Conservation (phyloP, 2,113 vertebrate species). For the Synchiropus splendidus region DNA sequence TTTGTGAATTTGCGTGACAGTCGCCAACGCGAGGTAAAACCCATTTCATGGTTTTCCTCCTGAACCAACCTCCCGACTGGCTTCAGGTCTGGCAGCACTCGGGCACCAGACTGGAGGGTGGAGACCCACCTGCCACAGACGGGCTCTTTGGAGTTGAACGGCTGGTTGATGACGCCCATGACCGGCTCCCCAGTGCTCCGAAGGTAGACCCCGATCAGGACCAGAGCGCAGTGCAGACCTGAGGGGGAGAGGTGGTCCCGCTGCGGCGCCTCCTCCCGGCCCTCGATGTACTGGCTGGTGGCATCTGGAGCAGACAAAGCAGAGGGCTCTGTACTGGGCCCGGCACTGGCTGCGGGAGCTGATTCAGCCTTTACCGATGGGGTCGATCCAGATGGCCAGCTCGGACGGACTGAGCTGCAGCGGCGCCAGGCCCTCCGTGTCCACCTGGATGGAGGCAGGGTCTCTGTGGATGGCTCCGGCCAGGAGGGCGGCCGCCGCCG, state of each 20-base stretch:
- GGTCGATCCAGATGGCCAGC: constrained; percentile 72
- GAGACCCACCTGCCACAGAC: constrained; percentile 44
- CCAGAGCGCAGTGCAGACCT: constrained; percentile 69
- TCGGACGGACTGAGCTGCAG: constrained; percentile 48
- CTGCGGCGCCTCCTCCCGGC: constrained; percentile 48
- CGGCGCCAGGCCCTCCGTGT: constrained; percentile 41
- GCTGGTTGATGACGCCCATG: constrained; percentile 76
- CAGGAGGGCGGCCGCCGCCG: constrained; percentile 56
- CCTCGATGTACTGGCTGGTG: constrained; percentile 68
- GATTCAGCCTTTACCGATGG: constrained; percentile 54
- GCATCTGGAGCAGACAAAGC: constrained; percentile 49
- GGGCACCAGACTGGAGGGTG: too few species aligned
- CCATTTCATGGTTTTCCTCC: too few species aligned
- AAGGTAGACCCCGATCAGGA: constrained; percentile 73
- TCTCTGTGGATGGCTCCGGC: constrained; percentile 60
- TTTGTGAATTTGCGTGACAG: too few species aligned
- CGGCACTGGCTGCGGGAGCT: not conserved
- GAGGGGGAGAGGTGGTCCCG: constrained; percentile 51
- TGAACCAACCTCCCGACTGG: too few species aligned
- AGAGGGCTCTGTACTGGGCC: not conserved
- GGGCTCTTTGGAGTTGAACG: constrained; percentile 63
- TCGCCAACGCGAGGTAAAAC: too few species aligned
- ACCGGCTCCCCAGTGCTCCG: constrained; percentile 64
- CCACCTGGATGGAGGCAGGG: constrained; percentile 24
- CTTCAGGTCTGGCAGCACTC: too few species aligned